Percentiles rank a stretch among this genome's conserved stretches.
phyloP scores from a whole-genome alignment of 1,140 invertebrate species.

The Bombus breviceps region DNA sequence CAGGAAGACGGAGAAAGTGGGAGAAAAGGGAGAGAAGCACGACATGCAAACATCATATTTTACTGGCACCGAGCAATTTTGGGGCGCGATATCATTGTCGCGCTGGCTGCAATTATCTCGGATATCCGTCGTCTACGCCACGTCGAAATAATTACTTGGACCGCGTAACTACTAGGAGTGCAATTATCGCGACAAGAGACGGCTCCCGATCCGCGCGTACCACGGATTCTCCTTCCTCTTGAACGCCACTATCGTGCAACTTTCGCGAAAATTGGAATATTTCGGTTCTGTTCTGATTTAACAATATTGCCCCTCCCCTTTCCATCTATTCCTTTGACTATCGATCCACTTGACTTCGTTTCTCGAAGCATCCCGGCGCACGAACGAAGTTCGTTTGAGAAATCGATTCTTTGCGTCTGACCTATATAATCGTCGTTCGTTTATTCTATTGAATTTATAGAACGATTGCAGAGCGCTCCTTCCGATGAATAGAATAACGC shows the following conservation, averaged over 20 bases:
- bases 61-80: slow-evolving; percentile 28
- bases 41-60: slow-evolving; percentile 34
- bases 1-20: background rate
- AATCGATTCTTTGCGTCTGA: background rate
- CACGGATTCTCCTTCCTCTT: background rate
- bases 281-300: background rate
- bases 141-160: slow-evolving; percentile 63
- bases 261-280: slow-evolving; percentile 55
- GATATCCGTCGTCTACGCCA: slow-evolving; percentile 44
- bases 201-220: background rate
- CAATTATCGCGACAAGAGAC: slow-evolving; percentile 41
- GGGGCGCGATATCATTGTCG: slow-evolving; percentile 37
- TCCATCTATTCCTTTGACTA: background rate
- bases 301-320: background rate
- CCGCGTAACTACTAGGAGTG: slow-evolving; percentile 26
- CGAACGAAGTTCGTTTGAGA: background rate
- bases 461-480: no score
- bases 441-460: background rate
- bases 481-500: no score
- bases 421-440: background rate
- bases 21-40: background rate
- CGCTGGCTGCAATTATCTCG: slow-evolving; percentile 55
- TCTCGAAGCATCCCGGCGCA: background rate
- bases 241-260: slow-evolving; percentile 33
- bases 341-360: slow-evolving; percentile 21